phyloP scores from a whole-genome alignment of 2,888 invertebrate species.

The Labia minor region DNA sequence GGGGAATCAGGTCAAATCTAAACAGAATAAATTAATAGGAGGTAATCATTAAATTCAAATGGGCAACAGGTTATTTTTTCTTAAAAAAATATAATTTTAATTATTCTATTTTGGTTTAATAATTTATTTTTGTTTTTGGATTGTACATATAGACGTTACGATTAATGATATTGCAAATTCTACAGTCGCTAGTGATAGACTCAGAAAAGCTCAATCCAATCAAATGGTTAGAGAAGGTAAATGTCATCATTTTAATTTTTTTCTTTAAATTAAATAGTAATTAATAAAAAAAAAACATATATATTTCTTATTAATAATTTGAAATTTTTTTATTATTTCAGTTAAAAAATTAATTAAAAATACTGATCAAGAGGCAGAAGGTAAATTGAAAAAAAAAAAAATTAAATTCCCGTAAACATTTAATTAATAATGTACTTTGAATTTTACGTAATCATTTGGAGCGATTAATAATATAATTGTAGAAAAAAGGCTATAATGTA shows the following conservation, averaged over 20 bases:
- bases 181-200: conserved; percentile 30
- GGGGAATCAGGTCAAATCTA: conserved; percentile 27
- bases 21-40: conserved; percentile 28
- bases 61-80: conserved; percentile 14
- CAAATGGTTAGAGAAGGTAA: conserved; percentile 28
- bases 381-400: conserved; percentile 20
- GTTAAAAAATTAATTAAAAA: conserved; percentile 32
- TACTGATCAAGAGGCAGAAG: conserved; percentile 34
- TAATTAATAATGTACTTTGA: background rate
- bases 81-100: background rate
- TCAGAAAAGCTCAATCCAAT: conserved; percentile 32
- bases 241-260: too few relatives aligned
- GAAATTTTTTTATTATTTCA: too few relatives aligned
- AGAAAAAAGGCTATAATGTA: too few relatives aligned
- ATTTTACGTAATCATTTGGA: background rate
- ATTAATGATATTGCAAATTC: conserved; percentile 56
- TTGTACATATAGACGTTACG: conserved; percentile 47
- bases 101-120: conserved; percentile 18
- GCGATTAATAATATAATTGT: too few relatives aligned
- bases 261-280: too few relatives aligned
- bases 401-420: background rate
- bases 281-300: too few relatives aligned
- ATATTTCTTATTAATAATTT: too few relatives aligned
- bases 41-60: background rate
- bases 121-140: too few relatives aligned